Conservation (phyloP, 2,888 invertebrate species). For the Drosophila prolongata region DNA sequence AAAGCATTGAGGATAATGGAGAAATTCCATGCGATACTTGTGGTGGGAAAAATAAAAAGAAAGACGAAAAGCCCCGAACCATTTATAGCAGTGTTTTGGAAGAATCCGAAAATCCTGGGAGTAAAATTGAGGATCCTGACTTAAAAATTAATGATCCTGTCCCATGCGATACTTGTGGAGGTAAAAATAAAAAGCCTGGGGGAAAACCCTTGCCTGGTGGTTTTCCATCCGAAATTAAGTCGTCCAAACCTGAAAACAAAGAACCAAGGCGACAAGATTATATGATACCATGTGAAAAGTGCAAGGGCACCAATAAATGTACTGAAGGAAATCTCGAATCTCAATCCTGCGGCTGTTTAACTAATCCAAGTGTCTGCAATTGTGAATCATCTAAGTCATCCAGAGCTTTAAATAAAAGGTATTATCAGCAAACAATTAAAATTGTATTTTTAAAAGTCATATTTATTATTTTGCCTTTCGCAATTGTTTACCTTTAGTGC, state of each 20-base stretch:
- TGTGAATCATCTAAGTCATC: slow-evolving; percentile 25
- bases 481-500: slow-evolving; percentile 8
- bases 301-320: not conserved
- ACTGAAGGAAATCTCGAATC: not conserved
- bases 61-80: slow-evolving; percentile 15
- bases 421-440: not conserved
- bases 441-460: not conserved
- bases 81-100: not conserved
- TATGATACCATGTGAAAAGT: slow-evolving; percentile 26
- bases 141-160: slow-evolving; percentile 17
- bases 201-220: slow-evolving; percentile 10
- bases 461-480: not conserved
- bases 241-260: not conserved
- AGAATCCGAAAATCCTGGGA: slow-evolving; percentile 3
- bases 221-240: not conserved
- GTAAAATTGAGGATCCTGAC: slow-evolving; percentile 4
- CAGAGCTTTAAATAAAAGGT: not conserved
- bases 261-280: not conserved
- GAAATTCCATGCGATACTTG: slow-evolving; percentile 34
- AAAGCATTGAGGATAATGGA: slow-evolving; percentile 7
- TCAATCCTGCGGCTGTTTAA: slow-evolving; percentile 26
- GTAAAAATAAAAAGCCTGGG: slow-evolving; percentile 35
- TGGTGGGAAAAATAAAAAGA: slow-evolving; percentile 41
- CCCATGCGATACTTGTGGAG: slow-evolving; percentile 35
- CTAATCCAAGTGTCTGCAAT: slow-evolving; percentile 16